Base-by-base conservation (phyloP, 2,113 vertebrate species). In the Orycteropus afer region DNA sequence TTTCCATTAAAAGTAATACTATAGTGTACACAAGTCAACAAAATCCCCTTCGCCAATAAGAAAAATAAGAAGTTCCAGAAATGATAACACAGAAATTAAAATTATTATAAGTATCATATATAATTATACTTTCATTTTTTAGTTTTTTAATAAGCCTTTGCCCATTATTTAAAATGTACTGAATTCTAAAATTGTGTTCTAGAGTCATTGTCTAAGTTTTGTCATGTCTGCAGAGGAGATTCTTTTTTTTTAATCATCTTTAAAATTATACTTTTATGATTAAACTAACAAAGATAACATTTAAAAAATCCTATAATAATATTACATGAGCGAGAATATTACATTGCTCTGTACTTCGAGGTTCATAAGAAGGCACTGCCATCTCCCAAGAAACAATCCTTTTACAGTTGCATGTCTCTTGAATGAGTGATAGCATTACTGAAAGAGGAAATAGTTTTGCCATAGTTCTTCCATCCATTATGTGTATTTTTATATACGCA, bases 131-230 rank as follows among this genome's bases (percentile, higher is more conserved):
- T 51, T 74, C 23, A 76, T 32, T 20, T 34, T 17, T 77, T 32
- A 81, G 37, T 67, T 91, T 65, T 73, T 95, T 57, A 88, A 74
- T 29, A 80, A 74, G 47, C 79, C 61, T 94, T 10, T 84, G 45
- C 15, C 49, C 20, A 85, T 23, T 77, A 91, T 92, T 92, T 94
- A 88, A 97, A 96, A 94, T 73, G n/a, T 53, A 22, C 42, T 92
- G 32, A 83, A 57, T 81, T 90, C n/a, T 86, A 49, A 91, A 93
- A 67, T 51, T 94, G 34, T 10, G 51, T 73, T 55, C 14, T 78
- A 84, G 59, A 61, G 18, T 67, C 53, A 15, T 73, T 95, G 79
- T 67, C 78, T 67, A 94, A 95, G 53, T 32, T 59, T 51, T n/a
- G n/a, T n/a, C n/a, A 42, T 81, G 3, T 34, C 13, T 12, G 11